These are phyloP conservation scores for Aricia artaxerxes DNA, from an alignment of 2,888 invertebrate genomes.

Conservation along the genomic window DNA sequence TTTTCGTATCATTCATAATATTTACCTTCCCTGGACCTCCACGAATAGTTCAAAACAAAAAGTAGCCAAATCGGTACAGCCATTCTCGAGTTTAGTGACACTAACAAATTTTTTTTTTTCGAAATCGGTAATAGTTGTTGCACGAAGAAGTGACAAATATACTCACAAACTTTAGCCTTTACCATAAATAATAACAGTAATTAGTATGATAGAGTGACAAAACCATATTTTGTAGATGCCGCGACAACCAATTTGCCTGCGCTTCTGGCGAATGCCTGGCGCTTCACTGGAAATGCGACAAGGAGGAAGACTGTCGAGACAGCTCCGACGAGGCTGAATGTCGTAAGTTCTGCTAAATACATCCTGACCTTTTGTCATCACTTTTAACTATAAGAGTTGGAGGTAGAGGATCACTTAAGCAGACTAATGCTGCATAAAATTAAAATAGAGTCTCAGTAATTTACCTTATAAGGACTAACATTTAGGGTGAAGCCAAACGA, in stretches of 20 bases:
- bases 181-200: too few species aligned
- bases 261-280: constrained; percentile 87
- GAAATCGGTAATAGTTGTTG: not conserved
- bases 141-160: not conserved
- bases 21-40: not conserved
- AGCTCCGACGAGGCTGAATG: constrained; percentile 87
- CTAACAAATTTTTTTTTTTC: not conserved
- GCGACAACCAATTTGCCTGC: constrained; percentile 86
- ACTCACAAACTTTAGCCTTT: too few species aligned
- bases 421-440: too few species aligned
- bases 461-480: too few species aligned
- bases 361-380: not conserved
- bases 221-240: constrained; percentile 75
- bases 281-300: constrained; percentile 87
- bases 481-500: too few species aligned
- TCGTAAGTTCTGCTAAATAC: constrained; percentile 66
- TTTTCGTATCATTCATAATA: too few species aligned
- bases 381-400: too few species aligned
- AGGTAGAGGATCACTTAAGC: too few species aligned
- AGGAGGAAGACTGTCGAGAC: constrained; percentile 87
- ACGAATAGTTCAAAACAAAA: not conserved
- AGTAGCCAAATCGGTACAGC: not conserved
- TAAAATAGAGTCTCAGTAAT: too few species aligned
- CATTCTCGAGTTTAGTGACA: not conserved
- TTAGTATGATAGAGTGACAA: too few species aligned